Percentiles rank a stretch among this genome's conserved stretches.
These are phyloP conservation scores for Brachyptera putata DNA, from an alignment of 2,888 invertebrate species.

Conservation along the genomic window DNA sequence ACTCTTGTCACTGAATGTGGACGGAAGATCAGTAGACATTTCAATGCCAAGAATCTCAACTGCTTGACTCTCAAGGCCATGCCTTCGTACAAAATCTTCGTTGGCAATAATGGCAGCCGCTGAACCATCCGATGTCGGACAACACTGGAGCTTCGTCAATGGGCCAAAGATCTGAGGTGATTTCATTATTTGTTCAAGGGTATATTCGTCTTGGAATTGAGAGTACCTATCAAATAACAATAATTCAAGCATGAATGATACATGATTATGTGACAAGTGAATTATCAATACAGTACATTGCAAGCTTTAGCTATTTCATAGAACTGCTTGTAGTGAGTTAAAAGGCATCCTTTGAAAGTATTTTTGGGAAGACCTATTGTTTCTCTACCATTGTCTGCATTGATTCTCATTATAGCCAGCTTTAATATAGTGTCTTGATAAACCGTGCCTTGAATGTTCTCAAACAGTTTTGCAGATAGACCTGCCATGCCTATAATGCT, in stretches of 20 bases:
- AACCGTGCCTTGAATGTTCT: no score
- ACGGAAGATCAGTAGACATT: slow-evolving; percentile 89
- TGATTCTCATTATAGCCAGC: no score
- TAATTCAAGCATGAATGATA: no score
- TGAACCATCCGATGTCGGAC: slow-evolving; percentile 97
- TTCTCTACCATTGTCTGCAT: no score
- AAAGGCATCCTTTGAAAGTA: no score
- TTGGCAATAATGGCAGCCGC: slow-evolving; percentile 90
- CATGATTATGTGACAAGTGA: not conserved
- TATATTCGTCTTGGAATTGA: slow-evolving; percentile 89
- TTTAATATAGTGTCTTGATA: no score
- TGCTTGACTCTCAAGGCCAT: slow-evolving; percentile 78
- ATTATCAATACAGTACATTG: not conserved
- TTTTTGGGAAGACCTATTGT: no score
- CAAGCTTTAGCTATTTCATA: no score
- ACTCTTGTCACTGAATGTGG: slow-evolving; percentile 77
- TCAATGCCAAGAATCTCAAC: slow-evolving; percentile 96
- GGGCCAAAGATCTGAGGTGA: slow-evolving; percentile 88
- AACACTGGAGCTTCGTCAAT: slow-evolving; percentile 94
- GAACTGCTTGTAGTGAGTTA: no score
- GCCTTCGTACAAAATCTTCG: slow-evolving; percentile 81
- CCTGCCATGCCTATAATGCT: no score
- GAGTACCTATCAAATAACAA: slow-evolving; percentile 77
- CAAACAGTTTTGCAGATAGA: no score
- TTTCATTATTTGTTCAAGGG: slow-evolving; percentile 81